Base-by-base conservation (phyloP, 2,113 vertebrate species). In the Muntiacus muntjak region DNA sequence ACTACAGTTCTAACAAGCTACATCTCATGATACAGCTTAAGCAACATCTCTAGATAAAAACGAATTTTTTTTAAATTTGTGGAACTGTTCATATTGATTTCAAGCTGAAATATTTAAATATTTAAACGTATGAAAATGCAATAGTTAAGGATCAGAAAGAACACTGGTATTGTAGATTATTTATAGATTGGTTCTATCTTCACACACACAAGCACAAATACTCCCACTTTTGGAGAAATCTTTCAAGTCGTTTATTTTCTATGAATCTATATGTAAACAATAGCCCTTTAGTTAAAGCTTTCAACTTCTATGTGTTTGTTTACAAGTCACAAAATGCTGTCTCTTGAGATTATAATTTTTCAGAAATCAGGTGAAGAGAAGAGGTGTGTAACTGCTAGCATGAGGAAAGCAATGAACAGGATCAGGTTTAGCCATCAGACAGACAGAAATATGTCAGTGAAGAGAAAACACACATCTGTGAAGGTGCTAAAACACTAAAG, bases 381-480 rank as follows among this genome's bases (percentile, higher is more conserved):
- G n/a, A 71, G 17, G 67, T 23, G 4, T 71, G n/a, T 71, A n/a
- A 71, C n/a, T 36, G 67, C 67, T 71, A 12, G n/a, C 19, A 36
- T 71, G 64, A 71, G n/a, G 9, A 40, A 71, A 23, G 19, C 67
- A 71, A 10, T 40, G n/a, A 40, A 40, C n/a, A 71, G 67, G 67
- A 97, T 17, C 92, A 64, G 94, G 82, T 95, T 93, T 10, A 10
- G 52, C 25, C 94, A 93, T 92, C 83, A 97, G 87, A 79, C 45
- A 87, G 76, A 43, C 91, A 95, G 94, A 67, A 28, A 40, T 21
- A 79, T 54, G 85, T 76, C 85, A 97, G 3, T n/a, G 28, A 96
- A 88, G 7, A 93, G 17, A 95, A 96, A 97, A 58, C 50, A 97
- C 43, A 97, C 50, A 36, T 88, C 84, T 96, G n/a, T 95, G 50